Evolutionary conservation across 2,113 vertebrate species (phyloP), one percentile per base, ranked within the genome.

Genomic region (Gnathonemus echidnorhynchus): DNA sequence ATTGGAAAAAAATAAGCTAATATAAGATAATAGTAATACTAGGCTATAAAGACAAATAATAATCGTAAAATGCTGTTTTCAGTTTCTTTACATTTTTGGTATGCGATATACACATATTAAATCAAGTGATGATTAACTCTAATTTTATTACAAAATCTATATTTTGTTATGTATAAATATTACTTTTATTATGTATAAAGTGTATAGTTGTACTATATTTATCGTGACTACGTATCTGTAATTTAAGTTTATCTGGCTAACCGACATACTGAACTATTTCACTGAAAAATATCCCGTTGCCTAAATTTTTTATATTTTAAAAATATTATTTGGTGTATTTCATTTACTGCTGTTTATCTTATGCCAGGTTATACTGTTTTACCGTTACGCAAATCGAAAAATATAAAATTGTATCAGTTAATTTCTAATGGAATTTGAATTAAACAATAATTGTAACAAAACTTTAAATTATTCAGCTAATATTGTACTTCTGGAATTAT

Each of bases 1-100:
- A 56, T 39, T 35, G 27, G 31, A 21, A 87, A 86, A 86, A 86
- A 49, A 24, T 45, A 85, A 24, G 48, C 24, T 24, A 88, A 45
- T 17, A 50, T 74, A 74, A 88, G 48, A 77, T 88, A 35, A 35
- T 88, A 52, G 49, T 89, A 80, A 80, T 89, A 80, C 35, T 77
- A 50, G 42, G 13, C 46, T n/a, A 74, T 42, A 27, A 88, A 27
- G 19, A 89, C 77, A 31, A 49, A 77, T 9, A 83, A 52, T n/a
- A 89, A 74, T 48, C 5, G 77, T 39, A 83, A 45, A 83, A 45
- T 24, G 35, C 5, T 13, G 77, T 39, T 83, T 45, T 83, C 17
- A 83, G 5, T 83, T 83, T 83, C 77, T 31, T 70, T 70, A 66
- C 8, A 27, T 70, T 70, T 2, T 70, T 27, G n/a, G n/a, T 70